These are phyloP conservation scores for Dendrolimus kikuchii DNA, from an alignment of 1,140 invertebrate species.

Conservation along the genomic window DNA sequence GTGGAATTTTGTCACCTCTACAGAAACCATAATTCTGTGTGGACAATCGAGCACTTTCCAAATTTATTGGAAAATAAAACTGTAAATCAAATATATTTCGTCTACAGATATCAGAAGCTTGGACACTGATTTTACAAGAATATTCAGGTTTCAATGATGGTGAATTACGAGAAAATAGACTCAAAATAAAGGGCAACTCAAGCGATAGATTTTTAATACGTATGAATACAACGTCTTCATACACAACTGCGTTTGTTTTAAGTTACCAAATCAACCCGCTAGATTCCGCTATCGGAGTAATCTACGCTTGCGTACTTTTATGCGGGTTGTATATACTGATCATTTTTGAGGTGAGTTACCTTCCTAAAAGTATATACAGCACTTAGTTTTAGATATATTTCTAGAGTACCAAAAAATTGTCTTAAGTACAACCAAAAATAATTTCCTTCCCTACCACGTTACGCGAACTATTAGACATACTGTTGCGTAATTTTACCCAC, in stretches of 20 bases:
- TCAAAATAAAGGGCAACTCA: slow-evolving; percentile 17
- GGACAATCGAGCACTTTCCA: too few relatives aligned
- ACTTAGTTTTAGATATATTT: too few relatives aligned
- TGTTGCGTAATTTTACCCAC: too few relatives aligned
- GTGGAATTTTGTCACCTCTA: too few relatives aligned
- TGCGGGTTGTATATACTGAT: slow-evolving; percentile 84
- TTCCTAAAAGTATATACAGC: too few relatives aligned
- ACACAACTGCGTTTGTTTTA: slow-evolving; percentile 73
- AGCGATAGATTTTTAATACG: too few relatives aligned
- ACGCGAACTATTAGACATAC: too few relatives aligned
- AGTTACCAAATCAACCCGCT: slow-evolving; percentile 76
- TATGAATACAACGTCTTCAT: slow-evolving; percentile 16
- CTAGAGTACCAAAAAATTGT: too few relatives aligned
- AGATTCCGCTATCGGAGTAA: slow-evolving; percentile 74
- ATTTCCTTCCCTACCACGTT: too few relatives aligned
- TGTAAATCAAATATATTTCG: neutral
- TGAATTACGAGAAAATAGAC: slow-evolving; percentile 36
- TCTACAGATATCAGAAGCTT: slow-evolving; percentile 24
- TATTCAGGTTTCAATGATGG: slow-evolving; percentile 4
- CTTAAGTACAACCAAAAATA: too few relatives aligned
- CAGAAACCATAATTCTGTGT: too few relatives aligned
- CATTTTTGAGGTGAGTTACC: slow-evolving; percentile 82
- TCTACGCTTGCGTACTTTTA: slow-evolving; percentile 81
- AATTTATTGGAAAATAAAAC: too few relatives aligned
- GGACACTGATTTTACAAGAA: slow-evolving; percentile 26